Evolutionary conservation across 1,140 invertebrate genomes (phyloP), one percentile per base, ranked within the genome.

Genomic region (Apis cerana): DNA sequence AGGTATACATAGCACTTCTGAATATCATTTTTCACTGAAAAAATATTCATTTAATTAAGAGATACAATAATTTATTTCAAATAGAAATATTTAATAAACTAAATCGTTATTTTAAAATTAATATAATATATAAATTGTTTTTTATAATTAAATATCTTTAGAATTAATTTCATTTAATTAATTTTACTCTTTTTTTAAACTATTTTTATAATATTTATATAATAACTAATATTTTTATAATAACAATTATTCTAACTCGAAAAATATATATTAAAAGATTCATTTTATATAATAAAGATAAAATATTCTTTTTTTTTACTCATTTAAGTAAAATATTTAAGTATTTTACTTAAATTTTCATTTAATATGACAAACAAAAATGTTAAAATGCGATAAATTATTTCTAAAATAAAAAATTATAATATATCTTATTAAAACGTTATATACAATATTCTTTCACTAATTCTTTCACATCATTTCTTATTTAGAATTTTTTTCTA

Each of bases 351-450:
- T n/a, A n/a, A n/a, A n/a, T n/a, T n/a, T n/a, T n/a, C n/a, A n/a
- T n/a, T n/a, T n/a, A 81, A 56, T 58, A 59, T 21, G 1, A 9
- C 21, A 8, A 21, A 52, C 7, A 50, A 52, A 76, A 5, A 62
- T 72, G 76, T 72, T 52, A 72, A 71, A 23, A 48, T 50, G 8
- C 17, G 27, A 11, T 56, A 48, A 78, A 82, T 69, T 50, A 78
- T 64, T 70, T 70, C 10, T 56, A 64, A 78, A 33, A 13, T 17
- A 27, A 23, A 58, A 80, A 83, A 79, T 71, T 71, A 71, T 67
- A 61, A 23, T 79, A 43, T 61, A 79, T 65, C 23, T 83, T 54
- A 33, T 80, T 79, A 72, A 71, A 79, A 59, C 12, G 58, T 58
- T 43, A 52, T 33, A 5, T 67, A 71, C 52, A 43, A 43, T 43